Evolutionary conservation across 2,113 vertebrate genomes (phyloP).

Genomic region (Ceyx melanurus): DNA sequence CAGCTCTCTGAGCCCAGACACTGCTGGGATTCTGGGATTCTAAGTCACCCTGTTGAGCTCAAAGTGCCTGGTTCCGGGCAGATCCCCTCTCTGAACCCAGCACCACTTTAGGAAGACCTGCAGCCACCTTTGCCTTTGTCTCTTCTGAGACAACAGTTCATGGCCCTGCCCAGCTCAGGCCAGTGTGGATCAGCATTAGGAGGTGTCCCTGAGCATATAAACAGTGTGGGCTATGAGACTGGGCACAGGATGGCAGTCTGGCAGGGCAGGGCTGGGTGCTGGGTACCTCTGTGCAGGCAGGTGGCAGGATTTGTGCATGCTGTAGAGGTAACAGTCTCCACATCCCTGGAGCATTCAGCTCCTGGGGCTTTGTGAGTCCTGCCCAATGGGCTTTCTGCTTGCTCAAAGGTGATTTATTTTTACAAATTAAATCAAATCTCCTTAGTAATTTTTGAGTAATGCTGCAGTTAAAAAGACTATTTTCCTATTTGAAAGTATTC

Average conservation of each 20-base stretch:
- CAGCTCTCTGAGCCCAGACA: too few relatives aligned
- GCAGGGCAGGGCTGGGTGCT: background rate
- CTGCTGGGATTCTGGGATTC: too few relatives aligned
- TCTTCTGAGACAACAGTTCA: background rate
- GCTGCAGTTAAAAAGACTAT: conserved; percentile 39
- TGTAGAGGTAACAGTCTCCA: background rate
- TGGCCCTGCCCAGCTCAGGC: background rate
- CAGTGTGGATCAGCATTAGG: background rate
- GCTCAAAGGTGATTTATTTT: conserved; percentile 52
- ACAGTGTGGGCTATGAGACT: background rate
- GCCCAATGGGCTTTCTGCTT: background rate
- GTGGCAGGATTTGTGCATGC: background rate
- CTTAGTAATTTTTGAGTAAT: conserved; percentile 15
- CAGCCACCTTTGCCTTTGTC: background rate
- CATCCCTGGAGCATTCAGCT: background rate
- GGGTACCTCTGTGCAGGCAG: background rate
- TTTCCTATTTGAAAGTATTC: conserved; percentile 37
- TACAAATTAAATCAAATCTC: conserved; percentile 45
- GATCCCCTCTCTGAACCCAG: background rate
- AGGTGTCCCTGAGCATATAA: background rate
- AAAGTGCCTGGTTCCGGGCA: background rate
- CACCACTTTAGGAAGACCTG: background rate
- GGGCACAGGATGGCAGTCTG: background rate
- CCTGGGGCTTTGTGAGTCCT: background rate
- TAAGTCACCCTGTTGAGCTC: too few relatives aligned